Evolutionary conservation across 2,113 vertebrate genomes (phyloP).

Genomic region (Charina bottae): DNA sequence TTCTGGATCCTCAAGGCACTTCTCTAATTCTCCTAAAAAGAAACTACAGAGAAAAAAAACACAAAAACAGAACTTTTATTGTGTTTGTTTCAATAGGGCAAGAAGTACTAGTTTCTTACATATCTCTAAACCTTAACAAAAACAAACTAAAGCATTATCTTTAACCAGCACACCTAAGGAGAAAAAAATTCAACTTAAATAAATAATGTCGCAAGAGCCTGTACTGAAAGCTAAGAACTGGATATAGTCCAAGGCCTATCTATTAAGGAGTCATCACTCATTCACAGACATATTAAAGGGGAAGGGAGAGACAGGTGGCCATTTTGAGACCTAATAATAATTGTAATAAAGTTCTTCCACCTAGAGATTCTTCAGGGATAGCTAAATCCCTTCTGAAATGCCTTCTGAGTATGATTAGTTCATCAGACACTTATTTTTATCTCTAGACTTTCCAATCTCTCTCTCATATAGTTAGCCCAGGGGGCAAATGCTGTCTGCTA

Average conservation of each 20-base stretch:
- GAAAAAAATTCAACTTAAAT: background rate
- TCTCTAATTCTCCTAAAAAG: constrained; percentile 95
- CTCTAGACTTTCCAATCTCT: background rate
- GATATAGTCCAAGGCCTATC: background rate
- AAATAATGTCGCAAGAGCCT: background rate
- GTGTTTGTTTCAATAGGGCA: background rate
- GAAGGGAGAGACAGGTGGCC: background rate
- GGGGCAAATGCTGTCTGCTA: background rate
- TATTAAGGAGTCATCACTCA: background rate
- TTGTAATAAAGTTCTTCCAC: background rate
- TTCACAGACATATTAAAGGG: background rate
- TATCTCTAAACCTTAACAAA: background rate
- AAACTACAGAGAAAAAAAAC: constrained; percentile 77
- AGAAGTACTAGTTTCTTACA: background rate
- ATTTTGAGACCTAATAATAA: background rate
- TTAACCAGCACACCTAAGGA: background rate
- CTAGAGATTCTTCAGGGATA: background rate
- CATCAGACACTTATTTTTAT: constrained; percentile 11
- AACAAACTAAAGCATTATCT: background rate
- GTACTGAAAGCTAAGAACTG: background rate
- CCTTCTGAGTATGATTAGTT: background rate
- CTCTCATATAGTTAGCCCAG: background rate
- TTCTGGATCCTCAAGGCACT: constrained; percentile 97
- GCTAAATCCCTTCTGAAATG: background rate
- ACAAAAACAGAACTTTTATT: background rate